Base-by-base conservation (phyloP, 2,113 vertebrate genomes). In the Amblyornis subalaris region DNA sequence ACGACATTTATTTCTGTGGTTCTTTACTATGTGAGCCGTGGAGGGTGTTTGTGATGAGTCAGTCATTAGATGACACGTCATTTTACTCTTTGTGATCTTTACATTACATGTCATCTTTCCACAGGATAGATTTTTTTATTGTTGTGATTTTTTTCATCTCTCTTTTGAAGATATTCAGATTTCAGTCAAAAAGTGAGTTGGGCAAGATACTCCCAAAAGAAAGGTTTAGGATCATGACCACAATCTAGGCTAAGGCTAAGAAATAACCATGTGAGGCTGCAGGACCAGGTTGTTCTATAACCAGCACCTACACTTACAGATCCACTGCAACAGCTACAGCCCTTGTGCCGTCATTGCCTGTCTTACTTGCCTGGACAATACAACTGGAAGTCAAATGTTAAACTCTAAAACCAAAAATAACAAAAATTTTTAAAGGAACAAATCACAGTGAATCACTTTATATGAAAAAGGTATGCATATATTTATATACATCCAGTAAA, bases 301-400 rank as follows among this genome's bases (percentile, higher is more conserved):
- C 16, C 19, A 60, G 23, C 73, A 81, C 28, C 31, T 36, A 51
- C 8, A 57, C 36, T 58, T 58, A 51, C 12, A 81, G 45, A 51
- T 51, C 36, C 60, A 24, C 12, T 51, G 13, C 36, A 33, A 58
- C 23, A 33, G 45, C 36, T 86, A 28, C 54, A 36, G 28, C 20
- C 45, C 33, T 66, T 45, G 33, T 36, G n/a, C 22, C 38, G 19
- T 19, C 33, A 38, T 33, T 86, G 47, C 33, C 16, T 15, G 28
- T 28, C 22, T 51, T 51, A 26, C 60, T 51, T 66, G 19, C 23
- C 45, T 29, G 28, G 23, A 65, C 18, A 33, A 33, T 28, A 38
- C 22, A 51, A 21, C 14, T 17, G 16, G 10, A 88, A 66, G 7
- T 45, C 0, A 0, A 58, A 65, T 38, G 23, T 24, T 58, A 74